phyloP scores from a whole-genome alignment of 2,888 invertebrate genomes.

The Pachycephus smyrnensis region DNA sequence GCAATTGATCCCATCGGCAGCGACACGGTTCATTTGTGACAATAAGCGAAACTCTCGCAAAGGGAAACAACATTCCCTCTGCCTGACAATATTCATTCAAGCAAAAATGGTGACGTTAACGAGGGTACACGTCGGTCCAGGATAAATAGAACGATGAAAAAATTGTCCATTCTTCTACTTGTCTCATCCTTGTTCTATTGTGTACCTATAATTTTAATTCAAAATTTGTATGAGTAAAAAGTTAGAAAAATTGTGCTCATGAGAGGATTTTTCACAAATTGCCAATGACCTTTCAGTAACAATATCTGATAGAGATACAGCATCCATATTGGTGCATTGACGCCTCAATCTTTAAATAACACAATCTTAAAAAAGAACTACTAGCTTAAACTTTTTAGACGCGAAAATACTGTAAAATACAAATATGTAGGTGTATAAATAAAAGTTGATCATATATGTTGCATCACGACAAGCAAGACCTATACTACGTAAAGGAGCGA shows the following conservation, averaged over 20 bases:
- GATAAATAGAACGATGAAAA: not conserved
- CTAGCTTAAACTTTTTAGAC: not conserved
- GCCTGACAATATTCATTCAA: not conserved
- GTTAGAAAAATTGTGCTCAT: not conserved
- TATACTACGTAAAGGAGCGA: not conserved
- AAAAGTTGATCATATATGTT: no score
- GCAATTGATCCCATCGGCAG: conserved; percentile 39
- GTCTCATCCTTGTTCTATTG: not conserved
- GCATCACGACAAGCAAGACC: no score
- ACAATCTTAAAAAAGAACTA: not conserved
- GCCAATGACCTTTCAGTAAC: not conserved
- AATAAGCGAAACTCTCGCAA: conserved; percentile 47
- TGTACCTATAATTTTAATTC: not conserved
- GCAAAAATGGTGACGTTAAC: not conserved
- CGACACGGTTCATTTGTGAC: conserved; percentile 46
- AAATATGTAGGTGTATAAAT: no score
- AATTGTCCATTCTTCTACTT: not conserved
- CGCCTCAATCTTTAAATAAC: not conserved
- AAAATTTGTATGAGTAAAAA: not conserved
- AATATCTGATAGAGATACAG: not conserved
- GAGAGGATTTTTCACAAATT: not conserved
- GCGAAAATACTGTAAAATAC: not conserved
- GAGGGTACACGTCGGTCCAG: not conserved
- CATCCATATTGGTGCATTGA: not conserved
- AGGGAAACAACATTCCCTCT: conserved; percentile 41